Conservation (phyloP, 2,888 invertebrate species). For the Dryobota labecula region DNA sequence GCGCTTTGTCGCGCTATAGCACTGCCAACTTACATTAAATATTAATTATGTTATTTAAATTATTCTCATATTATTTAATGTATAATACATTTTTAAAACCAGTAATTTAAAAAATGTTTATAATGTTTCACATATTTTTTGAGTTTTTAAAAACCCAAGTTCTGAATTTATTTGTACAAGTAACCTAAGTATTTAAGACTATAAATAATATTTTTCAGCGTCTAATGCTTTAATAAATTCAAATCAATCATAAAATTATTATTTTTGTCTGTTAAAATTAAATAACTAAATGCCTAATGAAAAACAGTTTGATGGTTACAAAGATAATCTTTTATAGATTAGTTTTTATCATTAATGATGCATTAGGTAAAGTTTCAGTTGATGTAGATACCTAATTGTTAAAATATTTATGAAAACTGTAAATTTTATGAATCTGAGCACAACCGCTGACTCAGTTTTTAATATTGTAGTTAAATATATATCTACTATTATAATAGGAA, state of each 20-base stretch:
- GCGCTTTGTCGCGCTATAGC: constrained; percentile 23
- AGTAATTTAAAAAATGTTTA: neutral
- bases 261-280: constrained; percentile 22
- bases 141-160: neutral
- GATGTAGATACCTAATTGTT: constrained; percentile 3
- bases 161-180: constrained; percentile 12
- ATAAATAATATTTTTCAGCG: neutral
- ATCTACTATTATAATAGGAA: neutral
- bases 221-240: neutral
- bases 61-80: constrained; percentile 15
- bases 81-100: constrained; percentile 15
- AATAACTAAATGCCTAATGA: constrained; percentile 21
- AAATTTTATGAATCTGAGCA: neutral
- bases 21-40: constrained; percentile 27
- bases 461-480: neutral
- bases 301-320: constrained; percentile 23
- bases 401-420: constrained; percentile 20
- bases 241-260: constrained; percentile 24
- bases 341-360: constrained; percentile 38
- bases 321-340: constrained; percentile 47
- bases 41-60: constrained; percentile 34
- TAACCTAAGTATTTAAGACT: neutral
- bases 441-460: neutral
- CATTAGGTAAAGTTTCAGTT: constrained; percentile 23
- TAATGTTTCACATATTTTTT: neutral